Evolutionary conservation across 1,140 invertebrate species (phyloP).

Genomic region (Coptotermes formosanus): DNA sequence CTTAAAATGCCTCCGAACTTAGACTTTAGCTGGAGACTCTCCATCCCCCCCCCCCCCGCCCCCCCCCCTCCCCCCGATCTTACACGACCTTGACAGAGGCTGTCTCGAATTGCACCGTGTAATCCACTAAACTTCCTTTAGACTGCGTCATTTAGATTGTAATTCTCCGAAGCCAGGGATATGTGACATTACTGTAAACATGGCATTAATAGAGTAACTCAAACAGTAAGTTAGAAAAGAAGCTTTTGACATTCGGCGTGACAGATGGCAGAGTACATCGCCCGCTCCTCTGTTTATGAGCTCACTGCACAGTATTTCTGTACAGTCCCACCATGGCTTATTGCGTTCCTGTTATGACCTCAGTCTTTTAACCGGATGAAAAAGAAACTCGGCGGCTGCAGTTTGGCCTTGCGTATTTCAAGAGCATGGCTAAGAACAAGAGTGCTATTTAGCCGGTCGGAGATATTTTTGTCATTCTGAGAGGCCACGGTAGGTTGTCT

Average conservation of each 20-base stretch:
- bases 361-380: not conserved
- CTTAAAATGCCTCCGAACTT: no score
- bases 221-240: no score
- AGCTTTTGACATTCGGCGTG: not conserved
- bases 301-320: not conserved
- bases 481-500: not conserved
- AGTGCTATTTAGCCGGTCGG: not conserved
- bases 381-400: not conserved
- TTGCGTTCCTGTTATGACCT: constrained; percentile 9
- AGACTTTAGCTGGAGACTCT: no score
- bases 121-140: no score
- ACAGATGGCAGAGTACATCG: not conserved
- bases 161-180: no score
- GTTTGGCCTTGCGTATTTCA: not conserved
- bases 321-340: not conserved
- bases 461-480: not conserved
- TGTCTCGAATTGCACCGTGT: no score
- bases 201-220: no score
- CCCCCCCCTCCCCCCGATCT: no score
- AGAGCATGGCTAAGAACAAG: not conserved
- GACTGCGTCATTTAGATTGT: no score
- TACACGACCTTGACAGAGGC: no score
- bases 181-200: no score
- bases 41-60: no score
- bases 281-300: not conserved